Evolutionary conservation across 2,113 vertebrate species (phyloP), one percentile per base, ranked within the genome.

Genomic region (Arizona elegans): DNA sequence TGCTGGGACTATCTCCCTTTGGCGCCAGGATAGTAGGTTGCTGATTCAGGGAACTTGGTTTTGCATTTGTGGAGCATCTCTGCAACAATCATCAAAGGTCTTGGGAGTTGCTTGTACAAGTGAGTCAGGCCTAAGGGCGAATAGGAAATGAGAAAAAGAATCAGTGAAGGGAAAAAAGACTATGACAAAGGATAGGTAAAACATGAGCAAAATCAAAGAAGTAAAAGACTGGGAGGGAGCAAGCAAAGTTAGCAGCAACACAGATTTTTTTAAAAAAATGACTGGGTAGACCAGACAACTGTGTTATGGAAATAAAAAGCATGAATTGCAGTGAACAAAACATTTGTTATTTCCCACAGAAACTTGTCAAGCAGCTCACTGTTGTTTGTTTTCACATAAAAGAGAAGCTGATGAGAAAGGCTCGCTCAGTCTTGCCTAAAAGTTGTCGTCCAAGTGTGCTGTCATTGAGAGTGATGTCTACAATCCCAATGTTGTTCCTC

Each of bases 331-430:
- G 15, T 21, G 13, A 55, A 91, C 10, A 93, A 87, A 88, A 95
- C 86, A 85, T 93, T 92, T 59, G 53, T 87, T 87, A 38, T 92
- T 93, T 91, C 65, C 81, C 94, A 26, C 15, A 92, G 91, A 43
- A 4, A 92, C 87, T 91, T 33, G 17, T 92, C 47, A 90, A 70
- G 70, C 88, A 92, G 52, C 91, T 87, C 89, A 47, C 56, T 87
- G 59, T 1, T 54, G 21, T 86, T 92, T 89, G 38, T 8, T 86
- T 56, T 87, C 90, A 0, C 0, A 3, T 0, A 23, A 70, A 55
- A 90, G 38, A 86, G 52, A 58, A 90, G 91, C 47, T 47, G 95
- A 91, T 53, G 65, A 1, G 0, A 90, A 93, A 0, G 59, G 13
- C 59, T 91, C 43, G 85, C 86, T 8, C 13, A 38, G 92, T 90